phyloP scores from a whole-genome alignment of 2,113 vertebrate species.

The Sciurus niger region DNA sequence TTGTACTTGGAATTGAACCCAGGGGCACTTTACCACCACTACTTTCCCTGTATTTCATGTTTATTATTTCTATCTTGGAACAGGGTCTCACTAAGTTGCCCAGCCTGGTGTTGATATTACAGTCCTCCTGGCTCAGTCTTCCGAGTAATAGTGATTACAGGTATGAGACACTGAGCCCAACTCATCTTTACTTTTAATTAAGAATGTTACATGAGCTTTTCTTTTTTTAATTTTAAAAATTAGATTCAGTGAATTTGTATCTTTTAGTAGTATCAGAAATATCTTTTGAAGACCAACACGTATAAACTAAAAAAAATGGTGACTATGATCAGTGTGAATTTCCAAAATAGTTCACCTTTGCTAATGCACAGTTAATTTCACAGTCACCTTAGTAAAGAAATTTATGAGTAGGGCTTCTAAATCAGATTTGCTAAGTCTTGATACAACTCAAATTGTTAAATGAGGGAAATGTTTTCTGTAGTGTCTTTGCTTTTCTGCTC shows the following conservation, averaged over 20 bases:
- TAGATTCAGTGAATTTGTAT: not conserved
- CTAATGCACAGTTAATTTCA: not conserved
- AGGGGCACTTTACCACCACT: too few species aligned
- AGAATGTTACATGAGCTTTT: not conserved
- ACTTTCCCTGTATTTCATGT: too few species aligned
- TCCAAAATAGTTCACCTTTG: not conserved
- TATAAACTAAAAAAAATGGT: not conserved
- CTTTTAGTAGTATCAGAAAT: fast-evolving
- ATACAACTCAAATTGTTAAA: slow-evolving; percentile 42
- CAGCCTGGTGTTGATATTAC: too few species aligned
- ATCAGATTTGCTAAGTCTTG: slow-evolving; percentile 16
- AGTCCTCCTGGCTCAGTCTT: too few species aligned
- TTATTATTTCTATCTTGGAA: too few species aligned
- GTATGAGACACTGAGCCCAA: too few species aligned
- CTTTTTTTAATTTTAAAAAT: not conserved
- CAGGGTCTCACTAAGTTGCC: too few species aligned
- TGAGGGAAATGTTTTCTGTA: slow-evolving; percentile 11
- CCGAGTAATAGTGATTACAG: too few species aligned
- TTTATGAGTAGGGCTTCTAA: slow-evolving; percentile 20
- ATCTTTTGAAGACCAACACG: not conserved
- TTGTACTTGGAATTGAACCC: too few species aligned
- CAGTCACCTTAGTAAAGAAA: not conserved
- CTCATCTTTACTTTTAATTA: not conserved
- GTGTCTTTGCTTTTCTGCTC: not conserved
- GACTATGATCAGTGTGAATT: not conserved